Percentiles rank a stretch among this genome's conserved stretches.
These are phyloP conservation scores for Cygnus buccinator DNA, from an alignment of 2,113 vertebrate genomes.

Conservation along the genomic window DNA sequence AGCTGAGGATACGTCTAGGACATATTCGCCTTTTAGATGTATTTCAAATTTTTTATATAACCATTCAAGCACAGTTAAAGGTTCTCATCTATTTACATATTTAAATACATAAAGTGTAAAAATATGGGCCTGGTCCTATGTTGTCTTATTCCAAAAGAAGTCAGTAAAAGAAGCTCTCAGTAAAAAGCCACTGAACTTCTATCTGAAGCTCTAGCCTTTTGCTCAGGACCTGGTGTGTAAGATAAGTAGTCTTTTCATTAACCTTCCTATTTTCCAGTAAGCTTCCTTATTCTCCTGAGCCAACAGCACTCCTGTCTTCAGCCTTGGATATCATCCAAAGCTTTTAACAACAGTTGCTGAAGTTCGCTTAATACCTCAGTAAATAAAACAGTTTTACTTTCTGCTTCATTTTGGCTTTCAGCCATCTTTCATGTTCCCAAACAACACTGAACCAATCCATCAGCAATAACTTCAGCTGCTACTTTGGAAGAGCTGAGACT, in stretches of 20 bases:
- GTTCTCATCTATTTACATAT: background rate
- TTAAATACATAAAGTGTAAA: background rate
- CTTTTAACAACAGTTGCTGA: conserved; percentile 31
- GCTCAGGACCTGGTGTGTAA: background rate
- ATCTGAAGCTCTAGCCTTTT: background rate
- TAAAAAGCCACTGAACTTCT: background rate
- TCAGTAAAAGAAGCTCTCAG: background rate
- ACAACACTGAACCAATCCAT: background rate
- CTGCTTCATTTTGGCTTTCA: conserved; percentile 17
- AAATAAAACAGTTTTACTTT: conserved; percentile 43
- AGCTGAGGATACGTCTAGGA: background rate
- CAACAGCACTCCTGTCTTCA: background rate
- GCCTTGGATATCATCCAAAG: background rate
- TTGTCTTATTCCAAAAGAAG: background rate
- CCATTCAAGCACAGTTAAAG: background rate
- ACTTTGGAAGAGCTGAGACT: background rate
- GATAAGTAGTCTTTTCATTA: conserved; percentile 29
- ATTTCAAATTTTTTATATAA: background rate
- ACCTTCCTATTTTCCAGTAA: conserved; percentile 14
- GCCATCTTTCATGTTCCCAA: background rate
- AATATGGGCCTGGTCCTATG: background rate
- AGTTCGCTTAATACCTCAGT: conserved; percentile 37
- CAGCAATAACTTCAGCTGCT: background rate
- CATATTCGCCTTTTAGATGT: background rate
- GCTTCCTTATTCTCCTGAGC: background rate